These are phyloP conservation scores for Sinosuthora webbiana DNA, from an alignment of 2,113 vertebrate species.

Conservation along the genomic window DNA sequence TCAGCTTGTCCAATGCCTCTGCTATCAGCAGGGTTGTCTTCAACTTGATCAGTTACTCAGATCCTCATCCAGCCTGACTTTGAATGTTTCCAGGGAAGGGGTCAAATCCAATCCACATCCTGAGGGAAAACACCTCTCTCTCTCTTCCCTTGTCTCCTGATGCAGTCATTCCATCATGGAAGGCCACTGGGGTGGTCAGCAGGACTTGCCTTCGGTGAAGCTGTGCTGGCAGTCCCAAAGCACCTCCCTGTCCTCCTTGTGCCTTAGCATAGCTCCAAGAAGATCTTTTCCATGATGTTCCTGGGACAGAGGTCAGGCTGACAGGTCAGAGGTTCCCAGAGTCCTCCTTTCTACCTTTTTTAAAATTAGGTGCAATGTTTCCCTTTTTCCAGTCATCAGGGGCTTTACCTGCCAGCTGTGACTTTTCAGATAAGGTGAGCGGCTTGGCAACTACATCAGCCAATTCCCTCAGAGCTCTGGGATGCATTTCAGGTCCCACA, in stretches of 20 bases:
- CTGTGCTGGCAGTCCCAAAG: background rate
- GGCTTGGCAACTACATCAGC: background rate
- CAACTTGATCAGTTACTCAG: background rate
- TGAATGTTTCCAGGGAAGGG: background rate
- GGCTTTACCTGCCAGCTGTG: background rate
- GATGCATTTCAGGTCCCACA: background rate
- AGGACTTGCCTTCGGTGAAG: background rate
- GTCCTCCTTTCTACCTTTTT: background rate
- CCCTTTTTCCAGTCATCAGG: background rate
- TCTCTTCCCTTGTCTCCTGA: too few relatives aligned
- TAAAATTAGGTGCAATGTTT: background rate
- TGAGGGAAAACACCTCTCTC: background rate
- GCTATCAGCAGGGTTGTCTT: background rate
- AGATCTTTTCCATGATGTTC: background rate
- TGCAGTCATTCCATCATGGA: background rate
- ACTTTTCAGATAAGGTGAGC: background rate
- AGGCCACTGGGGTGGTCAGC: background rate
- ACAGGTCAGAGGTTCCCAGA: background rate
- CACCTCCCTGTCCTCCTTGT: background rate
- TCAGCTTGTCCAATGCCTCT: background rate
- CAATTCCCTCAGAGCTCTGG: background rate
- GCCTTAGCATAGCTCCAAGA: background rate
- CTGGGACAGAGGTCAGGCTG: background rate
- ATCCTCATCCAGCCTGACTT: background rate
- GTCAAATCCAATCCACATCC: background rate